Evolutionary conservation across 2,797 vertebrate genomes (phyloP), one percentile per base, ranked within the genome.

Genomic region (Hippocampus kuda): DNA sequence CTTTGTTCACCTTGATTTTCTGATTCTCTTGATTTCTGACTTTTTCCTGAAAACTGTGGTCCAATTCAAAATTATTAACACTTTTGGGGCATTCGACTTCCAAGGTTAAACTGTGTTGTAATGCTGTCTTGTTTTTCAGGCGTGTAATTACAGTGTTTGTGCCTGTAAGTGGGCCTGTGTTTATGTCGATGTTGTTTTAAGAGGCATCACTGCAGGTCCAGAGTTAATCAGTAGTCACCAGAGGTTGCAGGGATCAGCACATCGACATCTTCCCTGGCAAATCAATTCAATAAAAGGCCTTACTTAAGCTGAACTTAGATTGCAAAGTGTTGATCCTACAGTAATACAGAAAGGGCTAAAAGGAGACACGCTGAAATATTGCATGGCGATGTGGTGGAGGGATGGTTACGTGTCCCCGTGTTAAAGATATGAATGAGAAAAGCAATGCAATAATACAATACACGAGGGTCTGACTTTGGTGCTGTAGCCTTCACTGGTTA

Each of bases 221-320:
- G 75, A 84, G 82, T 88, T 85, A 87, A 88, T 89, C 85, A 87
- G 86, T 82, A 87, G 85, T 78, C 75, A 80, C 73, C 79, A 81
- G 73, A 72, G 77, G 84, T 84, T 83, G 86, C 66, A 3, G 48
- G 77, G 81, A 85, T 84, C 77, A 82, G 72, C 68, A 71, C 75
- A 88, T 87, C 53, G 81, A 90, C 89, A 85, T 70, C 70, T 77
- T 82, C 78, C 65, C 41, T 61, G 81, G 80, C 80, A 85, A 89
- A 90, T 90, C 85, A 85, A 89, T 91, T 78, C 62, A 85, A 83
- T 86, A 84, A 86, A 81, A 86, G 72, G 75, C 74, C 74, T 82
- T 80, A 83, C 78, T 87, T 83, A 76, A 85, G 87, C 77, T 76
- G 74, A 84, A 76, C 75, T 76, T 69, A 70, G 74, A 82, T 86